Conservation (phyloP, 2,888 invertebrate species). For the Apamea anceps region DNA sequence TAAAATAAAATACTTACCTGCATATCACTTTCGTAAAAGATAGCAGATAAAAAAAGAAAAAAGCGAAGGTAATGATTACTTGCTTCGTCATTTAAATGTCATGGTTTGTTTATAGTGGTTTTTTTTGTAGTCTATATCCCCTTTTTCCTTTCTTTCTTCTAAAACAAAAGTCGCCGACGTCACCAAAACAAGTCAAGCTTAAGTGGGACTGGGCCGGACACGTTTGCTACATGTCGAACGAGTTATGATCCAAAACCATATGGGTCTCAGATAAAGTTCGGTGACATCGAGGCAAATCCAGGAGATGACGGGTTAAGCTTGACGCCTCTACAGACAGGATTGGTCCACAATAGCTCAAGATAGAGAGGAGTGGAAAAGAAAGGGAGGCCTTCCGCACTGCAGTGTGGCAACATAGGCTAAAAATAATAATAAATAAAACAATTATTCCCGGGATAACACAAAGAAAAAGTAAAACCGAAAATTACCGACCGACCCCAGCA, state of each 20-base stretch:
- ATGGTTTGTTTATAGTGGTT: neutral
- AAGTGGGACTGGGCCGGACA: neutral
- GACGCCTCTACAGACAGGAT: neutral
- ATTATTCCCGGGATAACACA: neutral
- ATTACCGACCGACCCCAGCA: neutral
- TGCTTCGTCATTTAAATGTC: neutral
- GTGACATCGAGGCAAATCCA: neutral
- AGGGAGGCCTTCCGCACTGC: neutral
- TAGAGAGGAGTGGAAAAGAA: neutral
- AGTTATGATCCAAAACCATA: neutral
- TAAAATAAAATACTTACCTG: neutral
- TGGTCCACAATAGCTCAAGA: too few relatives aligned
- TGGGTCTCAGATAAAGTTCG: neutral
- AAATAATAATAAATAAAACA: neutral
- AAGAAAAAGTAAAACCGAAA: neutral
- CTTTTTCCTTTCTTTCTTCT: neutral
- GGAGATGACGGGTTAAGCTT: neutral
- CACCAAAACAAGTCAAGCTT: neutral
- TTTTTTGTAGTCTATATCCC: neutral
- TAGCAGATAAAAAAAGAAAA: neutral
- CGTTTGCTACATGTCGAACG: neutral
- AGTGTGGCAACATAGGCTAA: neutral
- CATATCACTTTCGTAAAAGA: neutral
- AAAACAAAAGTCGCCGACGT: neutral
- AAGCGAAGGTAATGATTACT: neutral